Percentiles rank a stretch among this genome's conserved stretches.
Conservation (phyloP, 2,113 vertebrate species). For the Entomyzon cyanotis region DNA sequence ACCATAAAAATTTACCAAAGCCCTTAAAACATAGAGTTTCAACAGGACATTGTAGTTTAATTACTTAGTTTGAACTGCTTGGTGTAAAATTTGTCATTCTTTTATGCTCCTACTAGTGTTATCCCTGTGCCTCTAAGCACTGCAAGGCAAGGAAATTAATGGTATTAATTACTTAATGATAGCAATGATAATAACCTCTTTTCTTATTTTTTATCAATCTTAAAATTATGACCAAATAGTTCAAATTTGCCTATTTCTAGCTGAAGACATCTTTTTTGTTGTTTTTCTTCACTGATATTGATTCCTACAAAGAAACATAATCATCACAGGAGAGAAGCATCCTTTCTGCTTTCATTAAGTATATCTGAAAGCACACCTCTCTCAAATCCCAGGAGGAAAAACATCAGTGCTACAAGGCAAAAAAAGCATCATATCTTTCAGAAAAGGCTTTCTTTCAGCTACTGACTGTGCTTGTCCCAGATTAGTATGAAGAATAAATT, state of each 20-base stretch:
- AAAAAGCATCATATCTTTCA: background rate
- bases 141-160: background rate
- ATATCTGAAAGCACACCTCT: background rate
- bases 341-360: background rate
- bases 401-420: background rate
- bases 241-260: background rate
- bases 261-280: background rate
- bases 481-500: background rate
- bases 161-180: background rate
- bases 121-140: background rate
- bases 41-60: background rate
- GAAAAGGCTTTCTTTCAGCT: background rate
- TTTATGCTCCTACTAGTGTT: background rate
- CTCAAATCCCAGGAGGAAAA: background rate
- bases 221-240: background rate
- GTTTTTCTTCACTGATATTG: background rate
- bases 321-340: background rate
- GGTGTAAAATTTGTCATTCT: background rate
- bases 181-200: background rate
- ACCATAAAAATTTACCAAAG: background rate
- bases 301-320: background rate
- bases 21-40: background rate
- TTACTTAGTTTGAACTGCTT: background rate
- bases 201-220: accelerated
- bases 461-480: background rate